Conservation (phyloP, 2,113 vertebrate genomes). For the Numida meleagris region DNA sequence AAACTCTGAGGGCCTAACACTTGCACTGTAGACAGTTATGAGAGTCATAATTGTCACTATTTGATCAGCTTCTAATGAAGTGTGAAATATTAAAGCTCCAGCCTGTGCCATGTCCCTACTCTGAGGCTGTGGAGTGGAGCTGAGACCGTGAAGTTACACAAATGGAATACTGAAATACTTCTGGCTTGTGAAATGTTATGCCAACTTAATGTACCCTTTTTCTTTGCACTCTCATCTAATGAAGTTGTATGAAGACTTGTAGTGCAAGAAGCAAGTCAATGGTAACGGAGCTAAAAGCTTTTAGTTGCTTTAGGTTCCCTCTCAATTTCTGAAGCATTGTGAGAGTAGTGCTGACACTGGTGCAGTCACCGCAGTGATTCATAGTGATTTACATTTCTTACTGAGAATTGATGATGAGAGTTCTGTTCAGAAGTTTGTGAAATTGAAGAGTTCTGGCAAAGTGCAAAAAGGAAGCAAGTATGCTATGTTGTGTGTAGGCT, state of each 20-base stretch:
- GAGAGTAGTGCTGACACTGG: neutral
- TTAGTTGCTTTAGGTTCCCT: slow-evolving; percentile 20
- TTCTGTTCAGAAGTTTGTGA: slow-evolving; percentile 50
- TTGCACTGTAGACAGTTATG: neutral
- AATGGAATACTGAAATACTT: neutral
- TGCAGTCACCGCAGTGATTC: slow-evolving; percentile 27
- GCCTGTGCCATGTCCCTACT: neutral
- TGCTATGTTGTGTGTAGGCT: neutral
- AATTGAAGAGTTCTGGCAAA: slow-evolving; percentile 18
- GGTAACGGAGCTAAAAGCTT: slow-evolving; percentile 16
- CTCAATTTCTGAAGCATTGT: neutral
- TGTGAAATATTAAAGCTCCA: neutral
- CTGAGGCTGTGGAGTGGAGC: neutral
- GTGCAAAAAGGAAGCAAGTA: neutral
- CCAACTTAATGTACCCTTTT: neutral
- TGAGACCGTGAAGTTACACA: neutral
- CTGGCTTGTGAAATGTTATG: neutral
- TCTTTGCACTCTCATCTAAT: slow-evolving; percentile 10
- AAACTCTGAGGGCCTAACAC: neutral
- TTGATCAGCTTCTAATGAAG: neutral
- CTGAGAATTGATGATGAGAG: slow-evolving; percentile 52
- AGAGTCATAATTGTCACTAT: neutral
- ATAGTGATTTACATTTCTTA: slow-evolving; percentile 28
- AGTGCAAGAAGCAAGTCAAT: neutral
- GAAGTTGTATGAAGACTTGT: slow-evolving; percentile 4